These are phyloP conservation scores for Thamnophis elegans DNA, from an alignment of 2,797 vertebrate species.

Conservation along the genomic window DNA sequence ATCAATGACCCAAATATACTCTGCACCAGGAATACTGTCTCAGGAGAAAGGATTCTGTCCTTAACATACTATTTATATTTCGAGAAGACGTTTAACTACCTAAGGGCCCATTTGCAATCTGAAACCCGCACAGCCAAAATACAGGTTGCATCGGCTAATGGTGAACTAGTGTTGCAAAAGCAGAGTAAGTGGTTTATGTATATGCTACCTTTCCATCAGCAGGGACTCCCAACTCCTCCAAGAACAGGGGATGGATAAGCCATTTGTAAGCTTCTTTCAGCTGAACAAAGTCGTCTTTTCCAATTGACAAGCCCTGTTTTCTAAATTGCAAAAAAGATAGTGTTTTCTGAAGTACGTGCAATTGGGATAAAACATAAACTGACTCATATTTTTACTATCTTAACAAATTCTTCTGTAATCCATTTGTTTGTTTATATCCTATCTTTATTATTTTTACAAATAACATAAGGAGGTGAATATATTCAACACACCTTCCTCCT, in stretches of 20 bases:
- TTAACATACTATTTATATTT: neutral
- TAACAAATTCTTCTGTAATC: neutral
- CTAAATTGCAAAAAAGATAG: conserved; percentile 64
- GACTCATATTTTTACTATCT: neutral
- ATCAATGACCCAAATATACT: neutral
- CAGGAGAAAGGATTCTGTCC: neutral
- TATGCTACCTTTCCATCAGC: conserved; percentile 82
- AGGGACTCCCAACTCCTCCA: conserved; percentile 83
- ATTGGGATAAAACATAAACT: conserved; percentile 22
- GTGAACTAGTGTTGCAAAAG: neutral
- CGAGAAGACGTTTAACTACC: neutral
- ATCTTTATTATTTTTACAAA: neutral
- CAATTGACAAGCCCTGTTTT: conserved; percentile 72
- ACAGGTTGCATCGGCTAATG: neutral
- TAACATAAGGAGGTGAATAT: neutral
- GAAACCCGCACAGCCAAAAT: neutral
- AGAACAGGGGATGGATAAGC: conserved; percentile 78
- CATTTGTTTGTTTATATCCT: neutral
- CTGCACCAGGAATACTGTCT: neutral
- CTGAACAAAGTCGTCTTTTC: conserved; percentile 84
- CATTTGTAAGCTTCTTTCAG: conserved; percentile 97
- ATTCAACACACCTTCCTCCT: neutral
- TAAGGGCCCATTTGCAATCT: neutral
- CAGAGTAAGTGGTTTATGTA: conserved; percentile 14
- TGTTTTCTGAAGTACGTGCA: neutral